Conservation (phyloP, 2,113 vertebrate genomes). For the Albula goreensis region DNA sequence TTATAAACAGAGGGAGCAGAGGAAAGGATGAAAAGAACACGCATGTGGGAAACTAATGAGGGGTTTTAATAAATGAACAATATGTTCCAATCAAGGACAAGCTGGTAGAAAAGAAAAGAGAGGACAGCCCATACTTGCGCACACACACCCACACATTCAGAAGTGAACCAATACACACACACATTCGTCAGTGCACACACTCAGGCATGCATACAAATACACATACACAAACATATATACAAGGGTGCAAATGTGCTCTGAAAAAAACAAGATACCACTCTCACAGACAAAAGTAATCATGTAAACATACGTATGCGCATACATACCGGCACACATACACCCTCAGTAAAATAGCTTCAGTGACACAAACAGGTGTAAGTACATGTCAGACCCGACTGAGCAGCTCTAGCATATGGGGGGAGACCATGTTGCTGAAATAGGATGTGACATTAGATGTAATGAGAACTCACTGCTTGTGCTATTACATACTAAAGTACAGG, state of each 20-base stretch:
- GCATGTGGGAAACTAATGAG: not conserved
- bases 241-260: not conserved
- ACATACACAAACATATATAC: not conserved
- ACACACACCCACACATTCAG: not conserved
- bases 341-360: too few species aligned
- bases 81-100: not conserved
- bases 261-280: not conserved
- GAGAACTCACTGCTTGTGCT: not conserved
- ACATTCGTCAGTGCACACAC: not conserved
- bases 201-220: not conserved
- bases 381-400: not conserved
- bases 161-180: not conserved
- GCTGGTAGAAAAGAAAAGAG: not conserved
- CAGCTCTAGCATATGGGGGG: too few species aligned
- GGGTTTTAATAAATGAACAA: not conserved
- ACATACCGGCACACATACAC: not conserved
- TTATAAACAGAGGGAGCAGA: constrained; percentile 23
- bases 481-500: too few species aligned
- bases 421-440: too few species aligned
- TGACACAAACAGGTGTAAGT: too few species aligned
- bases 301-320: not conserved
- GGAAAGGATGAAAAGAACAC: not conserved
- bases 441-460: not conserved
- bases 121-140: not conserved
- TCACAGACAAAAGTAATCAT: not conserved